phyloP scores from a whole-genome alignment of 2,888 invertebrate species.

The Xestia c-nigrum region DNA sequence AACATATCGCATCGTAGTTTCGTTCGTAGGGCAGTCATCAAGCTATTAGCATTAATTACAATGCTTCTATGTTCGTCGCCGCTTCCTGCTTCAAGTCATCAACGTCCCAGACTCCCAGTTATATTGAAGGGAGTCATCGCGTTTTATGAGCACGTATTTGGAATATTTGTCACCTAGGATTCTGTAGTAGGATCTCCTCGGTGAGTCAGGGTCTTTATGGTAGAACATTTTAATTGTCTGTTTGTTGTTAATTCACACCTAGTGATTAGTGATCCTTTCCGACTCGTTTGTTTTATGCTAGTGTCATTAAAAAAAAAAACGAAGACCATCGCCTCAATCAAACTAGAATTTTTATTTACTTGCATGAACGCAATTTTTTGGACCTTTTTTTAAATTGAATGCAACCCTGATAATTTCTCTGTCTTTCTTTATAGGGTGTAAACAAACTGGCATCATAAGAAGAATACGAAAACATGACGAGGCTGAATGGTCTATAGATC shows the following conservation, averaged over 20 bases:
- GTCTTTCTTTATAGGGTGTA: neutral
- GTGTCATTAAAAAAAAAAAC: neutral
- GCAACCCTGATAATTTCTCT: neutral
- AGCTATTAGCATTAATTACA: slow-evolving; percentile 84
- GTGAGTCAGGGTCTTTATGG: slow-evolving; percentile 9
- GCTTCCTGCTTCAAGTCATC: slow-evolving; percentile 78
- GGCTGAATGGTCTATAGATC: too few species aligned
- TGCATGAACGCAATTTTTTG: neutral
- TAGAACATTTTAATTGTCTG: slow-evolving; percentile 8
- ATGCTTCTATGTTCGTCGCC: slow-evolving; percentile 78
- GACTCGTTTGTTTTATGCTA: neutral
- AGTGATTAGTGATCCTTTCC: slow-evolving; percentile 9
- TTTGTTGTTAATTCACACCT: slow-evolving; percentile 39
- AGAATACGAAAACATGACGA: too few species aligned
- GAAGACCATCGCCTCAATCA: neutral
- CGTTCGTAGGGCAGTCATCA: slow-evolving; percentile 58
- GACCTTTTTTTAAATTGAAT: neutral
- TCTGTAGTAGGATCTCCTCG: neutral
- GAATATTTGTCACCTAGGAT: slow-evolving; percentile 35
- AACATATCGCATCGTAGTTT: slow-evolving; percentile 39
- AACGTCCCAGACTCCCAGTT: slow-evolving; percentile 28
- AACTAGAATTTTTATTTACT: neutral
- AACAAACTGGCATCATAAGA: too few species aligned
- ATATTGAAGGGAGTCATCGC: slow-evolving; percentile 54
- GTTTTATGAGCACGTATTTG: slow-evolving; percentile 33